Evolutionary conservation across 2,113 vertebrate species (phyloP).

Genomic region (Psittacula cyanocephala): DNA sequence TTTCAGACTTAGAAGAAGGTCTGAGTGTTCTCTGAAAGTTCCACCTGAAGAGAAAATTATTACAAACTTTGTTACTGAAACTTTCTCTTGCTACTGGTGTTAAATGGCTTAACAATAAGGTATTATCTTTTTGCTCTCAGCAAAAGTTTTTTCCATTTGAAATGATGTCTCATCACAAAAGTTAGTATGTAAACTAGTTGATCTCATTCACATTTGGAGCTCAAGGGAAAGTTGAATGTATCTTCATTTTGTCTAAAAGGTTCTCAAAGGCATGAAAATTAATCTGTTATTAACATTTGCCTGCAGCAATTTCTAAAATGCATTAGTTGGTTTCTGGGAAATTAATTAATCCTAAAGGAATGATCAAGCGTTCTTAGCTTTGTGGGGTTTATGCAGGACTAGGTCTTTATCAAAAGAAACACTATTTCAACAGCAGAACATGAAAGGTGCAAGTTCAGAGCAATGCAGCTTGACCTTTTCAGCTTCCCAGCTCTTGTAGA

Average conservation of each 20-base stretch:
- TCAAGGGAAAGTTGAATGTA: conserved; percentile 7
- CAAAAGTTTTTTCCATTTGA: background rate
- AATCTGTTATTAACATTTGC: conserved; percentile 60
- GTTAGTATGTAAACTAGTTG: background rate
- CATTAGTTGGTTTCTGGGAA: conserved; percentile 43
- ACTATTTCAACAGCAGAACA: background rate
- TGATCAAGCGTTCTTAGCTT: conserved; percentile 24
- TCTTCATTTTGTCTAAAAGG: conserved; percentile 14
- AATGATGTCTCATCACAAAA: background rate
- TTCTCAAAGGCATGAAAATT: conserved; percentile 45
- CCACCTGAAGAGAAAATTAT: background rate
- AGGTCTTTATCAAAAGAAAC: background rate
- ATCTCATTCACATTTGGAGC: background rate
- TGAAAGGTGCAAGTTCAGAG: background rate
- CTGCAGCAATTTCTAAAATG: conserved; percentile 48
- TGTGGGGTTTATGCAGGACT: background rate
- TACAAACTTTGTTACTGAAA: background rate
- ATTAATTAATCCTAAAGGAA: conserved; percentile 60
- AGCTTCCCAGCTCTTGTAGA: background rate
- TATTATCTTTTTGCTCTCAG: background rate
- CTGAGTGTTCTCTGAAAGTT: background rate
- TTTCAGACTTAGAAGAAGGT: background rate
- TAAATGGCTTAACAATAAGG: background rate
- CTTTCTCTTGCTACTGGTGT: background rate
- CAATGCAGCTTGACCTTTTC: conserved; percentile 21